A percentile compares a stretch with the other conserved stretches of the same genome.
These are phyloP conservation scores for Dromaius novaehollandiae DNA, from an alignment of 2,113 vertebrate genomes.

Conservation along the genomic window DNA sequence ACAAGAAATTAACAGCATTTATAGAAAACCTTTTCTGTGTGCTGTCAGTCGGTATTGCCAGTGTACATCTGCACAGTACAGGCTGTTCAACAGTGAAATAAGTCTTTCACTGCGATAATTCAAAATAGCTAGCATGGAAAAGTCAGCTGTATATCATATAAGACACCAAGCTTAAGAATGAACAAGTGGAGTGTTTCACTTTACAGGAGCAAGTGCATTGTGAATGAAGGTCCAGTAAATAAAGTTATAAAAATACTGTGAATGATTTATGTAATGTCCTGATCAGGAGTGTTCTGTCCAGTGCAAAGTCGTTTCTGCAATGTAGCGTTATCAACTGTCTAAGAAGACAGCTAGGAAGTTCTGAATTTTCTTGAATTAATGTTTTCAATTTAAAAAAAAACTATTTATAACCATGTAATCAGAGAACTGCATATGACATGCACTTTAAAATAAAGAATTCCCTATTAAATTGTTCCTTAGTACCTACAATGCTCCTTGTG, in stretches of 20 bases:
- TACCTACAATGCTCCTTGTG: fast-evolving
- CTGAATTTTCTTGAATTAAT: neutral
- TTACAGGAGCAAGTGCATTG: neutral
- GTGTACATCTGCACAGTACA: neutral
- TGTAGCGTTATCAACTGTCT: neutral
- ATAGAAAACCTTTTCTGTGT: neutral
- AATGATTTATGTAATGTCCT: neutral
- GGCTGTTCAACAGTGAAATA: neutral
- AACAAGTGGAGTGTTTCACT: neutral
- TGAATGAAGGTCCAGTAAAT: neutral
- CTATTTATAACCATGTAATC: neutral
- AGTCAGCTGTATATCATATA: neutral
- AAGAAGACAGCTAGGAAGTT: neutral
- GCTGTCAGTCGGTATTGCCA: neutral
- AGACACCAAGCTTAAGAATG: neutral
- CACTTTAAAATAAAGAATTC: neutral
- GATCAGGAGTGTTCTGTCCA: neutral
- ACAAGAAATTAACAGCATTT: neutral
- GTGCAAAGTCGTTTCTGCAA: neutral
- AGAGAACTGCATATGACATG: neutral
- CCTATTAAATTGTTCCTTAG: neutral
- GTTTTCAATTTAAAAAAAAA: neutral
- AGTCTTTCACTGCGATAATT: neutral
- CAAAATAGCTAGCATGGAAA: neutral
- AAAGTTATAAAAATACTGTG: neutral